Evolutionary conservation across 2,888 invertebrate species (phyloP).

Genomic region (Trichopoda pennipes): DNA sequence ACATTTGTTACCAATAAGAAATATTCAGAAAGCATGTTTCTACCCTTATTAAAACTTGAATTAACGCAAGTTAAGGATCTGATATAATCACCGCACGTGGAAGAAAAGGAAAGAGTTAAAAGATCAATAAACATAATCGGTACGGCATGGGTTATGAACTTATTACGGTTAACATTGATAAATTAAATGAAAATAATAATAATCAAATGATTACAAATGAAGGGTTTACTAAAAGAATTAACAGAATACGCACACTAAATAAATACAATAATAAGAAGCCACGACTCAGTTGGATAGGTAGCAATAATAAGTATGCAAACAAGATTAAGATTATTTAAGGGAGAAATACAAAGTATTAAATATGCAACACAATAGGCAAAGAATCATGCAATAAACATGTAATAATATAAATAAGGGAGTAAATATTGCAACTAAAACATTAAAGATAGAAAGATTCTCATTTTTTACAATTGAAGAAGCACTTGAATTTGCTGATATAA

Average conservation of each 20-base stretch:
- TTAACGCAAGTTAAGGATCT: too few species aligned
- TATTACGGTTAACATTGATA: too few species aligned
- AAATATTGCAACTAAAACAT: conserved; percentile 25
- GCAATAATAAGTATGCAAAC: conserved; percentile 20
- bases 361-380: too few species aligned
- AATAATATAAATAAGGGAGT: conserved; percentile 17
- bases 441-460: conserved; percentile 18
- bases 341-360: too few species aligned
- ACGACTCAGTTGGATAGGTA: not conserved
- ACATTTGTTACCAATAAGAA: too few species aligned
- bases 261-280: not conserved
- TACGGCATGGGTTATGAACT: too few species aligned
- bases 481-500: conserved; percentile 7
- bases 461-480: conserved; percentile 20
- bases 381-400: conserved; percentile 17
- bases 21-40: too few species aligned
- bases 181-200: not conserved
- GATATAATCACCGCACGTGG: too few species aligned
- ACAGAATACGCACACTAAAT: not conserved
- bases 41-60: too few species aligned
- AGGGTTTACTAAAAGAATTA: not conserved
- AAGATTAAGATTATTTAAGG: too few species aligned
- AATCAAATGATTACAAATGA: not conserved
- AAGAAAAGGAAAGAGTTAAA: too few species aligned
- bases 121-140: too few species aligned